phyloP scores from a whole-genome alignment of 2,797 vertebrate species.

The Falco rusticolus region DNA sequence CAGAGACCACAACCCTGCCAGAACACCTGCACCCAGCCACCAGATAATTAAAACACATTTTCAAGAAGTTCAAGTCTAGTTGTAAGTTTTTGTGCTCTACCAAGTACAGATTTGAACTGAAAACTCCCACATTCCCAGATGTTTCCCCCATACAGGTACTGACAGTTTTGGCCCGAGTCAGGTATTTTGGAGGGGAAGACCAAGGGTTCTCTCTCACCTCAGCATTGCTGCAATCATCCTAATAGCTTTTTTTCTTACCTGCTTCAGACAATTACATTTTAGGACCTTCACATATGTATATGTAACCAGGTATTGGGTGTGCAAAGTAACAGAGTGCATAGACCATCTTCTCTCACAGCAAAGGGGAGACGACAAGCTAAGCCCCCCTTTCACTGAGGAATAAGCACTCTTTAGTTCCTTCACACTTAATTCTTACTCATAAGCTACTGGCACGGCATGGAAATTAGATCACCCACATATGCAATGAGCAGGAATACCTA shows the following conservation, averaged over 20 bases:
- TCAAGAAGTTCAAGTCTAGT: not conserved
- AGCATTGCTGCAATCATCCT: not conserved
- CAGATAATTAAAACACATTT: not conserved
- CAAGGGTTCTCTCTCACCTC: not conserved
- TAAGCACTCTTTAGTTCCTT: not conserved
- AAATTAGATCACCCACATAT: not conserved
- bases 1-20: not conserved
- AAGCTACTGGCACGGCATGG: not conserved
- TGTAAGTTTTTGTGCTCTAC: not conserved
- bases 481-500: not conserved
- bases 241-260: not conserved
- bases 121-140: not conserved
- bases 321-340: not conserved
- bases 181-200: not conserved
- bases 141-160: not conserved
- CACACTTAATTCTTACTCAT: not conserved
- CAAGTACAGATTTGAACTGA: not conserved
- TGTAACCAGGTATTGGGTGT: not conserved
- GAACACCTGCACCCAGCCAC: not conserved
- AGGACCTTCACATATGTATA: not conserved
- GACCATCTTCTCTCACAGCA: not conserved
- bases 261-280: not conserved
- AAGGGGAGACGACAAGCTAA: not conserved
- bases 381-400: not conserved
- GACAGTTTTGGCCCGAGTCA: not conserved